A percentile compares a stretch with the other conserved stretches of the same genome.
Evolutionary conservation across 2,113 vertebrate species (phyloP).

Genomic region (Rhineura floridana): DNA sequence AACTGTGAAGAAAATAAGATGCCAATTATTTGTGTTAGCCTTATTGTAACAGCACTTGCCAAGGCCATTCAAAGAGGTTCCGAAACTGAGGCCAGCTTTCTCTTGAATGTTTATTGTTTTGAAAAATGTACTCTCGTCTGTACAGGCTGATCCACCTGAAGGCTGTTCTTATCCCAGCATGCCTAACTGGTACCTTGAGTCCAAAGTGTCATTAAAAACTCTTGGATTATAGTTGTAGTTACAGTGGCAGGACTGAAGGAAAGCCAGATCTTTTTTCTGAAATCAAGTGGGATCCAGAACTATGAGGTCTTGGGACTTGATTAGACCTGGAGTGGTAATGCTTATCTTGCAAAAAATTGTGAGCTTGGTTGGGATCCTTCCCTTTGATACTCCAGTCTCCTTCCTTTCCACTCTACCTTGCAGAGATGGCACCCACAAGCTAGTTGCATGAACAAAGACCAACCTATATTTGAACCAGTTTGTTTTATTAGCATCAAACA

Average conservation of each 20-base stretch:
- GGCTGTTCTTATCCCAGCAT: conserved; percentile 76
- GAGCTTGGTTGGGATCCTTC: background rate
- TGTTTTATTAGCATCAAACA: conserved; percentile 81
- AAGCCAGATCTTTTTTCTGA: conserved; percentile 62
- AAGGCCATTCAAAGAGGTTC: background rate
- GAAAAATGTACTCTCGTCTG: conserved; percentile 47
- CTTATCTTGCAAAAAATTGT: background rate
- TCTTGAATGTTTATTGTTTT: background rate
- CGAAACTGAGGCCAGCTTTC: background rate
- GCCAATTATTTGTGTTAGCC: background rate
- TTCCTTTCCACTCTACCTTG: background rate
- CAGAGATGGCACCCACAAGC: conserved; percentile 61
- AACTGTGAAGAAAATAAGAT: background rate
- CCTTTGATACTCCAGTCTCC: conserved; percentile 11
- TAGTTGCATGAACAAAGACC: conserved; percentile 64
- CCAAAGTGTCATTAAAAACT: conserved; percentile 70
- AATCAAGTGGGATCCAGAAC: conserved; percentile 39
- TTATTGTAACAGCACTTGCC: background rate
- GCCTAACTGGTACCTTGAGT: conserved; percentile 77
- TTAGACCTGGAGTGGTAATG: accelerated
- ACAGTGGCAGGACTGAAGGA: conserved; percentile 56
- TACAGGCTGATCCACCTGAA: conserved; percentile 62
- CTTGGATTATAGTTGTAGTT: conserved; percentile 68
- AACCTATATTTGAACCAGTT: conserved; percentile 72
- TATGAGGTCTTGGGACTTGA: background rate